Base-by-base conservation (phyloP, 2,797 vertebrate species). In the Oreortyx pictus region DNA sequence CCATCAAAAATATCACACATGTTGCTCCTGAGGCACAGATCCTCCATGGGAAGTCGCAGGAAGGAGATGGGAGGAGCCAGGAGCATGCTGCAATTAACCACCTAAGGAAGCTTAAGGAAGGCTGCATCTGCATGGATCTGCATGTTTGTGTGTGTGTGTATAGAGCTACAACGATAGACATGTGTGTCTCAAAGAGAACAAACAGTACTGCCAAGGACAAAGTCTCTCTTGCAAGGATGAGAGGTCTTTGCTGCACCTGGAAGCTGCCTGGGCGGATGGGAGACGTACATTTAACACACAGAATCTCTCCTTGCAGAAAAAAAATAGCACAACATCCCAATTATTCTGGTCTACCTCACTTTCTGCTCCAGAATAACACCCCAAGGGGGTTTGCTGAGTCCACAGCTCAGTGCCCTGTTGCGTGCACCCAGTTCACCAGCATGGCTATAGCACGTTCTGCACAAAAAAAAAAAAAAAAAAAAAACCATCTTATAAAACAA, bases 91-190 rank as follows among this genome's bases (percentile, higher is more conserved):
- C 31, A 15, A 60, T 64, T 67, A 25, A 7, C 9, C 11, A 8
- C 24, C 14, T 52, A 33, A 12, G 56, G 66, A 81, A 86, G 46
- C 57, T 16, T 22, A 17, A 80, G 73, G 59, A n/a, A 56, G 29
- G 18, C n/a, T 1, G 20, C 27, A 5, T 14, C 0, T 1, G 15
- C 31, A 22, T 25, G 71, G 2, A 6, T 12, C n/a, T 52, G 20
- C 29, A 8, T 18, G 23, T 24, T 18, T 56, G 0, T 3, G 20
- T 41, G 20, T 41, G 3, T 8, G 19, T 46, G 61, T 44, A 15
- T 4, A 49, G 35, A 62, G 35, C 44, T 49, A 14, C 18, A 64
- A 27, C 11, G 29, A 2, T 14, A 54, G 25, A 31, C n/a, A 11
- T 7, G 12, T 16, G 6, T 2, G 5, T 43, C 46, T 41, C 59